Conservation (phyloP, 2,113 vertebrate species). For the Gorsachius goisagi region DNA sequence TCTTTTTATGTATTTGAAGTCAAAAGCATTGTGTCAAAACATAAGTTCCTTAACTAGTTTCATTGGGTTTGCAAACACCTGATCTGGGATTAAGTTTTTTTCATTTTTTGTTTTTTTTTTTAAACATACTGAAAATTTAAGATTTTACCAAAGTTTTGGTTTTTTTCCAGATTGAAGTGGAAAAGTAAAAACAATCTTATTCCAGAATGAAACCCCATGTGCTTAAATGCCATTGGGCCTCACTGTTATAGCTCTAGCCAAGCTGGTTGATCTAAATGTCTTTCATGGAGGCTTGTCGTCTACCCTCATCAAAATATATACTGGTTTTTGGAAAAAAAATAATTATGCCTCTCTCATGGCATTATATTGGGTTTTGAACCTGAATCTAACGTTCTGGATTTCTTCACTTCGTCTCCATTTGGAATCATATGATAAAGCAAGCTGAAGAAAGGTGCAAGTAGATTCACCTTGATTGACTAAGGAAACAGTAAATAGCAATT, state of each 20-base stretch:
- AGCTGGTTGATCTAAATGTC: not conserved
- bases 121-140: not conserved
- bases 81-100: not conserved
- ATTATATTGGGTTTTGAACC: not conserved
- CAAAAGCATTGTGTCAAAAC: not conserved
- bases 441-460: not conserved
- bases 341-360: not conserved
- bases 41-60: not conserved
- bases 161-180: not conserved
- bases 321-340: not conserved
- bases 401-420: not conserved
- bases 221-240: not conserved
- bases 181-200: not conserved
- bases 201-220: not conserved
- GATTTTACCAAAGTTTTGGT: not conserved
- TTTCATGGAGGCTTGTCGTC: not conserved
- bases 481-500: not conserved
- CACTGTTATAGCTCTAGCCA: not conserved
- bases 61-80: not conserved
- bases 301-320: not conserved
- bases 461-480: not conserved
- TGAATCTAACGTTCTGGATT: not conserved
- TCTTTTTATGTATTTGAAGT: not conserved
- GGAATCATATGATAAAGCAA: not conserved
- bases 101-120: not conserved